Percentiles rank a stretch among this genome's conserved stretches.
phyloP scores from a whole-genome alignment of 2,113 vertebrate species.

The Herpailurus yagouaroundi region DNA sequence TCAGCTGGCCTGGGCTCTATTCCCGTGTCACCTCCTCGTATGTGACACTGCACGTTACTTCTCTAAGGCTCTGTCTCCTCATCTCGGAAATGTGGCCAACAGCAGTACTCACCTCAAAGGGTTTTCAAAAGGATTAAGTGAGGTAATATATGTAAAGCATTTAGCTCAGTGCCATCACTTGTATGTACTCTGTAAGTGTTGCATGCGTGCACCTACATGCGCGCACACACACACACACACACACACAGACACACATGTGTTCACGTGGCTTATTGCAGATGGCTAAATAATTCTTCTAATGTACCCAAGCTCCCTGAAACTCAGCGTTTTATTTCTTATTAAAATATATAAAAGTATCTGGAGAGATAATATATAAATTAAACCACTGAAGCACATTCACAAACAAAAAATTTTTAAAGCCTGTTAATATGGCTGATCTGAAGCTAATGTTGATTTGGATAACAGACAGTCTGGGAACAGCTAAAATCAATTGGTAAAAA shows the following conservation, averaged over 20 bases:
- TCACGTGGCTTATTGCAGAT: neutral
- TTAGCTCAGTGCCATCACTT: neutral
- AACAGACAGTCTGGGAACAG: neutral
- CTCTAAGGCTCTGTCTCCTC: neutral
- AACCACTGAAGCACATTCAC: neutral
- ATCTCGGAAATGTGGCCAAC: neutral
- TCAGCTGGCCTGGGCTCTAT: neutral
- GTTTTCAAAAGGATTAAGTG: neutral
- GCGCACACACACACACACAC: accelerated
- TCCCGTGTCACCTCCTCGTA: neutral
- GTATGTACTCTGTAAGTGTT: neutral
- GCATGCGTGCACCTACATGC: too few species aligned
- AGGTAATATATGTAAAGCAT: neutral
- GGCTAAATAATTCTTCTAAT: neutral
- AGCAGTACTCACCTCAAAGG: neutral
- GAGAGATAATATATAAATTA: neutral
- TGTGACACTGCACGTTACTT: neutral
- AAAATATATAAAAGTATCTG: neutral
- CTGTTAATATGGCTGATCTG: neutral
- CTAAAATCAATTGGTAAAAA: neutral
- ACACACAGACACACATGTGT: accelerated
- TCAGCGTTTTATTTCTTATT: neutral
- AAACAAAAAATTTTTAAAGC: neutral
- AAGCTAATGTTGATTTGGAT: neutral
- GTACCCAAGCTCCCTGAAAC: neutral